These are phyloP conservation scores for Drosophila hydei DNA, from an alignment of 1,140 invertebrate genomes.

Conservation along the genomic window DNA sequence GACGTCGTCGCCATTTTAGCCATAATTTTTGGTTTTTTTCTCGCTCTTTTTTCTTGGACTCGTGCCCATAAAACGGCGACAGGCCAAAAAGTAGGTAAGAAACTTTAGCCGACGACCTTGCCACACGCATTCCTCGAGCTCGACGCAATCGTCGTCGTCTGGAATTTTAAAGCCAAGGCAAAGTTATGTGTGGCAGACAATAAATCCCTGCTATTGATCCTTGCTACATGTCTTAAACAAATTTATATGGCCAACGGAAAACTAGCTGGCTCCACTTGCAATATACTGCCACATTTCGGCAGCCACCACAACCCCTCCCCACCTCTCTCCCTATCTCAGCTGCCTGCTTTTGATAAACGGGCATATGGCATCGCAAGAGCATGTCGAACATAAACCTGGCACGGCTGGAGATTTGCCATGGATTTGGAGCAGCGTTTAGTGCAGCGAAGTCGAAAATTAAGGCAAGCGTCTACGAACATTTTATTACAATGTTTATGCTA, in stretches of 20 bases:
- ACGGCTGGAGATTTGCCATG: slow-evolving; percentile 60
- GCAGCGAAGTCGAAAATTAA: slow-evolving; percentile 72
- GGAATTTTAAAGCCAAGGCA: slow-evolving; percentile 69
- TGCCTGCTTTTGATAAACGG: slow-evolving; percentile 61
- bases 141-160: slow-evolving; percentile 1
- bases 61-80: slow-evolving; percentile 64
- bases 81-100: slow-evolving; percentile 71
- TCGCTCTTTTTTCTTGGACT: slow-evolving; percentile 42
- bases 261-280: slow-evolving; percentile 55
- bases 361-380: slow-evolving; percentile 76
- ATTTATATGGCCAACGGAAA: slow-evolving; percentile 78
- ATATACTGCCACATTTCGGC: slow-evolving; percentile 46
- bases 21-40: slow-evolving; percentile 57
- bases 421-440: slow-evolving; percentile 54
- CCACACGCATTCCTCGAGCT: slow-evolving; percentile 32
- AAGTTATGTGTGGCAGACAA: slow-evolving; percentile 75
- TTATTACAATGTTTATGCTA: slow-evolving; percentile 62
- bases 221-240: slow-evolving; percentile 79
- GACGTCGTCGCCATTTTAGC: slow-evolving; percentile 73
- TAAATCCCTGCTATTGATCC: slow-evolving; percentile 79
- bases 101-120: slow-evolving; percentile 71
- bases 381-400: slow-evolving; percentile 79
- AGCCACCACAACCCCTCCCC: background rate
- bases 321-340: too few species aligned
- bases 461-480: slow-evolving; percentile 37